Evolutionary conservation across 2,888 invertebrate species (phyloP), one percentile per base, ranked within the genome.

Genomic region (Nesidiocoris tenuis): DNA sequence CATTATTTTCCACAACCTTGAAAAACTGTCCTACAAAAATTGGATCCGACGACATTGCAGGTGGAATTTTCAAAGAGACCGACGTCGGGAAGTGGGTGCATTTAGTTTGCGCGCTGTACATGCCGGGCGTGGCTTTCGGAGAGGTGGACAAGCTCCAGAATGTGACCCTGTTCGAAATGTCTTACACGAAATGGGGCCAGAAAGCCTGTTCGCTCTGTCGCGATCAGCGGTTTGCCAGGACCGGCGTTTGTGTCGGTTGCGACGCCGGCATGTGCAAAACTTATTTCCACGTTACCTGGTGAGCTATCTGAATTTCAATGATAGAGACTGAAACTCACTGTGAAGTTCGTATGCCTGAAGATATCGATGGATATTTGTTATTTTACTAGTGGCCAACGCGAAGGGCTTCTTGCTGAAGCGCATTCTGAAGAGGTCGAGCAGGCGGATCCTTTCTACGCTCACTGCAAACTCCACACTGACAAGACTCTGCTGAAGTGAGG

Each of bases 61-160:
- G 92, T 81, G 96, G 92, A 80, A 97, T 91, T 84, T 98, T 90
- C 83, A 99, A 99, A 84, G 96, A 97, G 84, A 97, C 98, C 0
- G 97, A 97, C 86, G 94, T 95, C 67, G 96, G 97, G 5, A 94
- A 95, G 84, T 99, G 98, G 98, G 97, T 98, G 1, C 99, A 99
- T 85, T 86, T 99, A 71, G 93, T 98, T 1, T 99, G 99, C 85
- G 98, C 98, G 0, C 87, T 99, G 3, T 99, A 98, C 85, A 95
- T 97, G 7, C 97, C 96, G 17, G 98, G 97, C 16, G 96, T 98
- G 25, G 96, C 96, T 18, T 98, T 98, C 85, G 96, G 95, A 65
- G 97, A 98, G 87, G 94, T 90, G 77, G 95, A 96, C 82, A 91
- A 92, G 80, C 86, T 98, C 23, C 93, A 94, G 0, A 95, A 94